Base-by-base conservation (phyloP, 2,888 invertebrate species). In the Craniophora ligustri region DNA sequence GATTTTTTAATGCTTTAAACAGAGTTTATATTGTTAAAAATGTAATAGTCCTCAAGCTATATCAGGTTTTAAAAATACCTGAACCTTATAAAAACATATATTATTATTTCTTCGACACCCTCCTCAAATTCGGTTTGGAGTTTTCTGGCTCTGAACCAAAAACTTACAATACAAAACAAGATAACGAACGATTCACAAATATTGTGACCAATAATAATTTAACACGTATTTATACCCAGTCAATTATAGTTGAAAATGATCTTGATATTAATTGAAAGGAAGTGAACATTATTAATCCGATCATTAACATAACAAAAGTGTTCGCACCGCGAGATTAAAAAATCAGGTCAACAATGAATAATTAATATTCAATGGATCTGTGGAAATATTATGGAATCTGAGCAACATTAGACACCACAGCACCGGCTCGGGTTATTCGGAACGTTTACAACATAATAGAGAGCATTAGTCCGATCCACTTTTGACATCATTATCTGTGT, bases 401-500 rank as follows among this genome's bases (percentile, higher is more conserved):
- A 54, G 65, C 86, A 85, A 79, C 72, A 81, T 81, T 72, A 70
- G 62, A 50, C 60, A 47, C 39, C 36, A 64, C 64, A 44, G 36
- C 66, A 65, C 58, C 66, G 65, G 69, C 67, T 71, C 53, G 72
- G 78, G 79, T 79, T 82, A 86, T 87, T 88, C 79, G 79, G 78
- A 84, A 79, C 86, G 82, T 91, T 91, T 88, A 91, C 87, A 91
- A 89, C 87, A 89, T 90, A 92, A 90, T 91, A 88, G 86, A 86
- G 88, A 90, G 85, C 88, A 91, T 92, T 92, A 92, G 92, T 89
- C 85, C 89, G 89, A 92, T 92, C 92, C 92, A 91, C 92, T 92
- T 93, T 91, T 92, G 92, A 92, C 92, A 92, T 93, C 91, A 92
- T 92, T 93, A 93, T 93, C 92, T 92, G 87, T 87, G 85, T 88